Evolutionary conservation across 1,140 invertebrate species (phyloP), one percentile per base, ranked within the genome.

Genomic region (Bombus balteatus): DNA sequence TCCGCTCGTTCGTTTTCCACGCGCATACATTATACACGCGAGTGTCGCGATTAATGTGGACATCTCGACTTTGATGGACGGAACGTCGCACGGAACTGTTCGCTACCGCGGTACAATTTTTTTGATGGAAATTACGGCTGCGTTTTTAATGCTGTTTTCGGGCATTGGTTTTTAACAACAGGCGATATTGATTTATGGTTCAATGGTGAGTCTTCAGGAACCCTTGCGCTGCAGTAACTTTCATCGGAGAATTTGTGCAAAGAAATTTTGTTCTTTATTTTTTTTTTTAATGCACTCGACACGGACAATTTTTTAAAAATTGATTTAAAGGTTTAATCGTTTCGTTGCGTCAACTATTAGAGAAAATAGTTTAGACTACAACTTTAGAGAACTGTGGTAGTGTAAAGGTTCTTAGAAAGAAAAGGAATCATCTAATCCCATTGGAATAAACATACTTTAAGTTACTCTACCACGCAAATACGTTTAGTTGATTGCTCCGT

Each of bases 31-130:
- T 59, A 59, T 28, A 9, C 28, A 12, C 34, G n/a, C 32, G 62
- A 39, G 41, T 34, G n/a, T 32, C 22, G 39, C 41, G 68, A 83
- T 78, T 65, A 79, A 62, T 65, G 71, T 47, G 59, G 1, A 34
- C 37, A 65, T 78, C 39, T 78, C 8, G 57, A 41, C 25, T 78
- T 18, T 32, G 37, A 37, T 2, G n/a, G 22, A 34, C 32, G 43
- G 10, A 53, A 75, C 15, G 41, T 41, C 25, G 70, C 10, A 25
- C 25, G 70, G 28, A 71, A 71, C 15, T 5, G 10, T 15, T 41
- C 12, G 28, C 6, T n/a, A 28, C 0, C 34, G 0, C 12, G 25
- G 1, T 18, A 37, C 13, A 39, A 39, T 34, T 34, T 34, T 32
- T 8, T 70, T 1, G 8, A n/a, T 32, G n/a, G 18, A 37, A 70